Percentiles rank a stretch among this genome's conserved stretches.
These are phyloP conservation scores for Irena cyanogastra DNA, from an alignment of 2,113 vertebrate species.

Conservation along the genomic window DNA sequence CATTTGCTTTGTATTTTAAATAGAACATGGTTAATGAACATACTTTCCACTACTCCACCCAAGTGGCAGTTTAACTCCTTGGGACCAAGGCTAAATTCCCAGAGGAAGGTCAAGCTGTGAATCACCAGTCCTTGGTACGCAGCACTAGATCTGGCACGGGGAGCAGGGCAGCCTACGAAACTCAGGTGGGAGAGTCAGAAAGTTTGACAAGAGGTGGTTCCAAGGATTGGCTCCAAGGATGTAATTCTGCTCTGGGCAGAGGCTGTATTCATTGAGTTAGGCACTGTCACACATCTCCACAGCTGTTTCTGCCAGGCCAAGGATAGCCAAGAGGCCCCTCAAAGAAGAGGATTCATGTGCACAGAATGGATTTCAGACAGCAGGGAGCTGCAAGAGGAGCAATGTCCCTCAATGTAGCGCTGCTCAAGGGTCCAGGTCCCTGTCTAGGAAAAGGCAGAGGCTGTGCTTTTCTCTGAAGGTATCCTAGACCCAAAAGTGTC, in stretches of 20 bases:
- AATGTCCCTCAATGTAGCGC: too few relatives aligned
- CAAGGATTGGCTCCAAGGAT: background rate
- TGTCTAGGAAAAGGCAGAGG: background rate
- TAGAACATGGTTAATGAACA: conserved; percentile 34
- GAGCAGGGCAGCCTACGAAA: background rate
- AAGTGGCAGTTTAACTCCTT: background rate
- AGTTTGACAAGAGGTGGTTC: background rate
- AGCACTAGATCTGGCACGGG: rapidly evolving
- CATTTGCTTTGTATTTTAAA: conserved; percentile 61
- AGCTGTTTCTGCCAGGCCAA: background rate
- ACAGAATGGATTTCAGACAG: background rate
- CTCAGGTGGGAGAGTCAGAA: background rate
- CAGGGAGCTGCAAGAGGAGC: background rate
- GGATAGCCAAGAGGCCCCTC: background rate
- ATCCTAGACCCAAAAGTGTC: background rate
- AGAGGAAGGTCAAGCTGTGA: background rate
- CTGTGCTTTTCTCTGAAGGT: background rate
- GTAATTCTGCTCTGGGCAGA: background rate
- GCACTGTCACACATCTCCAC: background rate
- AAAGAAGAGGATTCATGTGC: rapidly evolving
- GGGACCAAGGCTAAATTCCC: background rate
- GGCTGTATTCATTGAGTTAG: background rate
- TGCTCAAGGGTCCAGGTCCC: rapidly evolving
- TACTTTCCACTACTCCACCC: background rate
- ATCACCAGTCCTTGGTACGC: background rate